Base-by-base conservation (phyloP, 2,888 invertebrate species). In the Tachina lurida region DNA sequence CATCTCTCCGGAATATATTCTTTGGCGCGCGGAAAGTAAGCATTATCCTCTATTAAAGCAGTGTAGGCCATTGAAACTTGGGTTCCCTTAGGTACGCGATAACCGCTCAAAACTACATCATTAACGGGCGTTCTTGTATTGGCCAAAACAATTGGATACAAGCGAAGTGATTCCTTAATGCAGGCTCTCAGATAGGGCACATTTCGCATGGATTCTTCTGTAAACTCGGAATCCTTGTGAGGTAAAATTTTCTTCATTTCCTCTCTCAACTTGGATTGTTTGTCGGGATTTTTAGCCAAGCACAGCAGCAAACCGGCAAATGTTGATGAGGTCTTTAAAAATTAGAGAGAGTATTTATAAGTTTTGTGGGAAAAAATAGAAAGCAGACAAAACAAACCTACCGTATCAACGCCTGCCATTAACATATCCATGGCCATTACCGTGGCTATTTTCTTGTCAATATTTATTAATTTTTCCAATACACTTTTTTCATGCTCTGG, bases 341-440 rank as follows among this genome's bases (percentile, higher is more conserved):
- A 17, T 22, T 3, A 22, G 22, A 3, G 22, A 1, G 45, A 15
- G 7, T 2, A 49, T 19, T 39, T 31, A 12, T 63, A 52, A 13
- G 10, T 15, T 47, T n/a, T 47, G 5, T 22, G 3, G 7, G 45
- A 39, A 49, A 13, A 39, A 45, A 60, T 92, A 43, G 19, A 43
- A 31, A 8, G 19, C 87, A 92, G 10, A 22, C 8, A n/a, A 62
- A 31, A 31, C 3, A 41, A n/a, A 78, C 86, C 93, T 93, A 97
- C 96, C 76, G 96, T 96, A 90, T 96, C 96, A 31, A 96, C 94
- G 77, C 96, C 96, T 58, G 95, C 96, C 82, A 95, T 92, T 10
- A 96, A 88, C 95, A 96, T 95, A 90, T 96, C 96, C 89, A 95
- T 94, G 1, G 95, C 95, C 95, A 96, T 96, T 84, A 95, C 93